Conservation (phyloP, 2,888 invertebrate genomes). For the Lasioglossum lativentre region DNA sequence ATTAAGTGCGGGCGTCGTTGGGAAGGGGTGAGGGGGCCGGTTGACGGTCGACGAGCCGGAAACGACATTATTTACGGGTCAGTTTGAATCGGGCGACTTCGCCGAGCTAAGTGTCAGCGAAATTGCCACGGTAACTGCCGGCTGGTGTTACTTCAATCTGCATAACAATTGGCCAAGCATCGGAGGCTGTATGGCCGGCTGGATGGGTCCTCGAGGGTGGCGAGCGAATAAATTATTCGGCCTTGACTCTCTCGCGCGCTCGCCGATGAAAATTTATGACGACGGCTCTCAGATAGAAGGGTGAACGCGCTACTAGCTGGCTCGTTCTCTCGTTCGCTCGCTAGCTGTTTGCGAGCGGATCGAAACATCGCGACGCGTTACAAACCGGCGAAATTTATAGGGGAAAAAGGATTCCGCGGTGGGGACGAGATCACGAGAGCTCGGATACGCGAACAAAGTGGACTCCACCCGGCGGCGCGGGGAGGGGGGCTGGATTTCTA, state of each 20-base stretch:
- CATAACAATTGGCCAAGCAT: slow-evolving; percentile 72
- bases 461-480: not conserved
- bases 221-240: slow-evolving; percentile 64
- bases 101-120: slow-evolving; percentile 63
- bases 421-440: not conserved
- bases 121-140: slow-evolving; percentile 64
- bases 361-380: slow-evolving; percentile 15
- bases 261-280: slow-evolving; percentile 57
- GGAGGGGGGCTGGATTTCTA: not conserved
- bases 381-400: slow-evolving; percentile 13
- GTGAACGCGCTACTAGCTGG: not conserved
- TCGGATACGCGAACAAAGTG: slow-evolving; percentile 15
- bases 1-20: slow-evolving; percentile 20
- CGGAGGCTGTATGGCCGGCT: slow-evolving; percentile 8
- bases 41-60: not conserved
- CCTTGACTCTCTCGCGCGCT: slow-evolving; percentile 46
- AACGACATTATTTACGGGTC: slow-evolving; percentile 63
- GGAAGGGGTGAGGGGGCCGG: not conserved
- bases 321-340: not conserved
- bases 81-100: slow-evolving; percentile 58
- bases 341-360: not conserved
- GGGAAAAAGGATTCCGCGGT: not conserved
- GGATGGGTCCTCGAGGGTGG: slow-evolving; percentile 21
- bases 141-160: slow-evolving; percentile 74
- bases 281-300: slow-evolving; percentile 42